Conservation (phyloP, 1,140 invertebrate species). For the Drosophila takahashii region DNA sequence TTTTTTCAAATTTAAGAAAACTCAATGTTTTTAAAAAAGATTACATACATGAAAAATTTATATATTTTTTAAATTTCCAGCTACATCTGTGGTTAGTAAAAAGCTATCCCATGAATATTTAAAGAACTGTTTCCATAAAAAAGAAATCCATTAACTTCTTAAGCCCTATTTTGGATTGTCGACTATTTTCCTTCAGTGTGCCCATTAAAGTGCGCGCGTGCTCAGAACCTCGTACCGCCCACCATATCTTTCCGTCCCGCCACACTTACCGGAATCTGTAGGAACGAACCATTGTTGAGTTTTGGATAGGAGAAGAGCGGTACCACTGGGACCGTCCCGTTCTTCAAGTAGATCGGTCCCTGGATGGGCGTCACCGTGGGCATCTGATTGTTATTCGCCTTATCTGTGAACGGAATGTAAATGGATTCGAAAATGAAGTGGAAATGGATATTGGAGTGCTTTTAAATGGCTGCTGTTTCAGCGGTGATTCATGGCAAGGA, state of each 20-base stretch:
- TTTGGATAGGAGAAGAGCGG: constrained; percentile 93
- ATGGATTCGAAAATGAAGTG: constrained; percentile 30
- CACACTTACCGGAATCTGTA: constrained; percentile 93
- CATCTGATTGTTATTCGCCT: constrained; percentile 62
- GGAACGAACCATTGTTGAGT: constrained; percentile 92
- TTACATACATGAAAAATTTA: too few species aligned
- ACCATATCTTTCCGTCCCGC: neutral
- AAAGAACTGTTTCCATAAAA: too few species aligned
- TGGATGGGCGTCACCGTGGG: constrained; percentile 91
- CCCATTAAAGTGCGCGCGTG: constrained; percentile 49
- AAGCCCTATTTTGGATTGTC: neutral
- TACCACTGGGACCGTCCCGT: constrained; percentile 92
- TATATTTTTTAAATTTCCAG: too few species aligned
- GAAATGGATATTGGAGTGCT: constrained; percentile 34
- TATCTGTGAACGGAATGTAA: constrained; percentile 58
- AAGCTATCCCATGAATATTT: too few species aligned
- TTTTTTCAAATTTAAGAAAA: too few species aligned
- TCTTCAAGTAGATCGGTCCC: constrained; percentile 92
- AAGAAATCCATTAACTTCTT: neutral
- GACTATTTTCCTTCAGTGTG: constrained; percentile 9
- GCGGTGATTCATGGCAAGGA: constrained; percentile 52
- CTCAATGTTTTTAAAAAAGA: too few species aligned
- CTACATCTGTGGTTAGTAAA: too few species aligned
- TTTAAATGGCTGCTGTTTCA: constrained; percentile 21
- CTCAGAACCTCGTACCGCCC: constrained; percentile 14